Evolutionary conservation across 2,113 vertebrate species (phyloP).

Genomic region (Piprites chloris): DNA sequence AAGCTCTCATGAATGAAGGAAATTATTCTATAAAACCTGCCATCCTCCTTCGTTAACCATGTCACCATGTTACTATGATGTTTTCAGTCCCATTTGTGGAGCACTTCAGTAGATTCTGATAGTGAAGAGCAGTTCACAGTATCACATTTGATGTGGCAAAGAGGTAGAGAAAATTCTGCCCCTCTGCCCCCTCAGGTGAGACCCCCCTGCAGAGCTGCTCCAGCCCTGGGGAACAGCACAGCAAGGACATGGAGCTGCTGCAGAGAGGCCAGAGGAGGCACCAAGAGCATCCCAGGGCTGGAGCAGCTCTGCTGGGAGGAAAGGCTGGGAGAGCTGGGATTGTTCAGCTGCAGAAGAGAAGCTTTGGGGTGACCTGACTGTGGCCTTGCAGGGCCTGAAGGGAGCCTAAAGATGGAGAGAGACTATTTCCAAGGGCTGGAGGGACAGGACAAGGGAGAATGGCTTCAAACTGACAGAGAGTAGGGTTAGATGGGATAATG

Average conservation of each 20-base stretch:
- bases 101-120: not conserved
- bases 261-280: not conserved
- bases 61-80: not conserved
- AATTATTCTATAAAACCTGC: not conserved
- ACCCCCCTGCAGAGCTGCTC: not conserved
- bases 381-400: not conserved
- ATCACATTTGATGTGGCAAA: not conserved
- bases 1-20: not conserved
- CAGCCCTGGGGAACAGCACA: not conserved
- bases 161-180: not conserved
- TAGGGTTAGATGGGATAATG: fast-evolving
- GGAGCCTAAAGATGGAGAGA: not conserved
- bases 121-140: not conserved
- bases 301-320: not conserved
- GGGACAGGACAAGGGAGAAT: not conserved
- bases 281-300: not conserved
- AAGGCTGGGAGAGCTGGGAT: not conserved
- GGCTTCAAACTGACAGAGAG: not conserved
- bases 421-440: not conserved
- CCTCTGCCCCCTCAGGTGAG: not conserved
- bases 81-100: not conserved
- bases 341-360: not conserved
- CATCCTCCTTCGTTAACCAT: not conserved
- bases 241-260: not conserved
- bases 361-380: not conserved